Percentiles rank a stretch among this genome's conserved stretches.
Conservation (phyloP, 1,140 invertebrate genomes). For the Drosophila bocqueti region DNA sequence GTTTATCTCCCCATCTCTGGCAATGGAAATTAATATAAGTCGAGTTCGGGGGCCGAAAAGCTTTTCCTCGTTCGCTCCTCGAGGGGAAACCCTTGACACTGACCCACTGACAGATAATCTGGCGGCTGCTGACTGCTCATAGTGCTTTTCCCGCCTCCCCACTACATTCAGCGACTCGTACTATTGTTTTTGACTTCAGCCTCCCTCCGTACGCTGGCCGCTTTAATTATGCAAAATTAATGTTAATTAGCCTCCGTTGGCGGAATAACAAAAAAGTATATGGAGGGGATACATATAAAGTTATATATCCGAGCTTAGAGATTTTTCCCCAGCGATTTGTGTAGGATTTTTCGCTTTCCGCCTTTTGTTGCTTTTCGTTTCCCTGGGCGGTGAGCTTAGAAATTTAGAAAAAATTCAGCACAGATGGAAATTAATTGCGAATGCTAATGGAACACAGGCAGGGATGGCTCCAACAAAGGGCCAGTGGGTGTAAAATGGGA, state of each 20-base stretch:
- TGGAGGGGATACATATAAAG: slow-evolving; percentile 26
- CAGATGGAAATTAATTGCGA: slow-evolving; percentile 74
- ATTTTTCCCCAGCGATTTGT: slow-evolving; percentile 43
- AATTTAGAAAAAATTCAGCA: slow-evolving; percentile 62
- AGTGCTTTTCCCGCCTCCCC: background rate
- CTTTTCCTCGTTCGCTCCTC: slow-evolving; percentile 28
- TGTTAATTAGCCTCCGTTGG: slow-evolving; percentile 76
- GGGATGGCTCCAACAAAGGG: slow-evolving; percentile 36
- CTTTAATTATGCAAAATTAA: slow-evolving; percentile 83
- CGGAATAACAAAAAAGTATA: slow-evolving; percentile 53
- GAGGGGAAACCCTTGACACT: slow-evolving; percentile 41
- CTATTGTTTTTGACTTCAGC: slow-evolving; percentile 47
- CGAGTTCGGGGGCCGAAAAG: slow-evolving; percentile 25
- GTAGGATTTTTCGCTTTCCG: slow-evolving; percentile 37
- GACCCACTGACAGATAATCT: slow-evolving; percentile 37
- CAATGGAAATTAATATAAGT: slow-evolving; percentile 44
- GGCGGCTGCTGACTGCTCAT: slow-evolving; percentile 4
- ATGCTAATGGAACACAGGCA: slow-evolving; percentile 63
- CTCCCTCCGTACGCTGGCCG: slow-evolving; percentile 18
- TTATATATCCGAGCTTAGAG: slow-evolving; percentile 28
- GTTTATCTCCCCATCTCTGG: slow-evolving; percentile 12
- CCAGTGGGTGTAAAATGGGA: slow-evolving; percentile 17
- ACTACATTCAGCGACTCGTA: slow-evolving; percentile 22
- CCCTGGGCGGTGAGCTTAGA: slow-evolving; percentile 33
- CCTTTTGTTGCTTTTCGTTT: slow-evolving; percentile 31